Percentiles rank a stretch among this genome's conserved stretches.
These are phyloP conservation scores for Nephrotoma appendiculata DNA, from an alignment of 2,888 invertebrate genomes.

Conservation along the genomic window DNA sequence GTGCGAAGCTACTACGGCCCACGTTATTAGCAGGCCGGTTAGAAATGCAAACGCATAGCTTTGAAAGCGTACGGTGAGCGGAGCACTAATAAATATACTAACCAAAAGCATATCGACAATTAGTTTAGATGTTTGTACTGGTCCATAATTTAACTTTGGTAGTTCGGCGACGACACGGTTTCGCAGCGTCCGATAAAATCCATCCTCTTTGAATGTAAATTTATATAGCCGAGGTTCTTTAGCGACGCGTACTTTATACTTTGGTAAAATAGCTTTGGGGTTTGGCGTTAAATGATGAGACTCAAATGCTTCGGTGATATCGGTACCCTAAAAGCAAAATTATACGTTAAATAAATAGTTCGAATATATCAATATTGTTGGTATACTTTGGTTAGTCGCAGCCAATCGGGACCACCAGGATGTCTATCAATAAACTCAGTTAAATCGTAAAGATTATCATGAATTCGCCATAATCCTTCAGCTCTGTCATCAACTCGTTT, in stretches of 20 bases:
- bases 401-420: conserved; percentile 74
- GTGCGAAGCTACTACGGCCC: conserved; percentile 48
- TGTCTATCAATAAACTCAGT: conserved; percentile 61
- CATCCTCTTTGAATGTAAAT: conserved; percentile 55
- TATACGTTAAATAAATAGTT: not conserved
- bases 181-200: conserved; percentile 60
- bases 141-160: conserved; percentile 36
- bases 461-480: conserved; percentile 64
- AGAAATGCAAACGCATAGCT: conserved; percentile 24
- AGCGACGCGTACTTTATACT: conserved; percentile 51
- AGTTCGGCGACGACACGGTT: conserved; percentile 39
- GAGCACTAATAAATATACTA: conserved; percentile 25
- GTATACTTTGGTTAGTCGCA: conserved; percentile 47
- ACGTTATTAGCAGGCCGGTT: conserved; percentile 41
- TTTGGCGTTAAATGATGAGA: conserved; percentile 47
- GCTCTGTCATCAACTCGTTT: conserved; percentile 54
- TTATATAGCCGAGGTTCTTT: conserved; percentile 49
- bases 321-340: conserved; percentile 43
- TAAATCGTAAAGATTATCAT: conserved; percentile 70
- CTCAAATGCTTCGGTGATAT: conserved; percentile 70
- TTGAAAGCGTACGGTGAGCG: conserved; percentile 26
- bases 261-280: conserved; percentile 43
- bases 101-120: conserved; percentile 30
- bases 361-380: not conserved
- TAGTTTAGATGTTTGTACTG: conserved; percentile 15